Base-by-base conservation (phyloP, 2,113 vertebrate species). In the Upupa epops region DNA sequence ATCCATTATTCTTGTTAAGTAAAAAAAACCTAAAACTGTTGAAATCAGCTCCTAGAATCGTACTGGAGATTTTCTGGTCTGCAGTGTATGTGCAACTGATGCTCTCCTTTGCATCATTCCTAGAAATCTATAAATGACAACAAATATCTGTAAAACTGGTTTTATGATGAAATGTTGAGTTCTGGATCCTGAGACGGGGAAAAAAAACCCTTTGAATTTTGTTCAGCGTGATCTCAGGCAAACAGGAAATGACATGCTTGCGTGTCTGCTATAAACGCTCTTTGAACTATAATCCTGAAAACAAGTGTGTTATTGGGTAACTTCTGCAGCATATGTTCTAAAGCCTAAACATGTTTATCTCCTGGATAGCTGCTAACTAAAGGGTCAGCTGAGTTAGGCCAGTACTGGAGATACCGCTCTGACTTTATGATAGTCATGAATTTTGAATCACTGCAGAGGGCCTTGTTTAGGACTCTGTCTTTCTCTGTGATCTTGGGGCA, bases 241-340 rank as follows among this genome's bases (percentile, higher is more conserved):
- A 96, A 92, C 74, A 85, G n/a, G 74, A 71, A 69, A 17, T 7
- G 2, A 59, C 61, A 64, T 91, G 70, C 26, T 49, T 79, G 48
- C 59, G 74, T 91, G 76, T 84, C 93, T 93, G 66, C 46, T 84
- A 83, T 94, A 87, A 93, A 77, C 88, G 86, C 19, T 92, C 95
- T 96, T 96, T 96, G 96, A 95, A 94, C 93, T 94, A 88, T 46
- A 92, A 82, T 83, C 70, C 66, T 81, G 36, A 94, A 96, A 95
- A 94, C 84, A 95, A 94, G 52, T 66, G 63, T 89, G 88, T 68
- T 94, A 65, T 88, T 93, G 90, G 84, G 68, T 95, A 93, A 97
- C 79, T 89, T 42, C 15, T 58, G 51, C 42, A 85, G 82, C 58
- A 73, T 92, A 86, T 36, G 48, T 91, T 90, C 74, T 46, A 82